Conservation (phyloP, 2,113 vertebrate species). For the Agelaius tricolor region DNA sequence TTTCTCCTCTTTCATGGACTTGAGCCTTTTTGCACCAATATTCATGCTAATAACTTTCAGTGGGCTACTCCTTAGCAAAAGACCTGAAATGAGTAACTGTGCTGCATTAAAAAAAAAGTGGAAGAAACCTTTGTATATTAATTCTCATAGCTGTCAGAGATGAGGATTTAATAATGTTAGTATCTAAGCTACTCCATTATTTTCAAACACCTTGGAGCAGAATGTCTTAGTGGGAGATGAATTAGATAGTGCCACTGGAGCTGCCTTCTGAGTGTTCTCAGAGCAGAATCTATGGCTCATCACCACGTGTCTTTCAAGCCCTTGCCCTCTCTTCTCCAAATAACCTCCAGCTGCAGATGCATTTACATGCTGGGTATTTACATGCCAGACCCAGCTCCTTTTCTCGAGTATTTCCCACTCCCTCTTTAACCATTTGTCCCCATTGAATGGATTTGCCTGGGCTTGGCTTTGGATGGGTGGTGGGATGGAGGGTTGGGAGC, state of each 20-base stretch:
- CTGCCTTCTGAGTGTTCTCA: background rate
- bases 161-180: slow-evolving; percentile 56
- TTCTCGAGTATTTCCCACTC: background rate
- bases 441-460: background rate
- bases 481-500: background rate
- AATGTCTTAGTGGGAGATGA: slow-evolving; percentile 40
- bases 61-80: background rate
- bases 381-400: background rate
- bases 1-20: background rate
- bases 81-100: background rate
- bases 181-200: slow-evolving; percentile 57
- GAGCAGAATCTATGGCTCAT: background rate
- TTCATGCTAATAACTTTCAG: background rate
- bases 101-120: background rate
- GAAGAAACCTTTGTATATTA: slow-evolving; percentile 39
- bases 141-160: slow-evolving; percentile 46
- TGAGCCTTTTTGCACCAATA: background rate
- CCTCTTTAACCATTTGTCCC: background rate
- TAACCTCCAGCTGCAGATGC: slow-evolving; percentile 6
- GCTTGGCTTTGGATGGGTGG: rapidly evolving
- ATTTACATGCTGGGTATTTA: background rate
- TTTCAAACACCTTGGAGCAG: slow-evolving; percentile 47
- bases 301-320: background rate
- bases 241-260: background rate
- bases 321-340: slow-evolving; percentile 30